phyloP scores from a whole-genome alignment of 2,113 vertebrate genomes.

The Epinephelus cyanopodus region DNA sequence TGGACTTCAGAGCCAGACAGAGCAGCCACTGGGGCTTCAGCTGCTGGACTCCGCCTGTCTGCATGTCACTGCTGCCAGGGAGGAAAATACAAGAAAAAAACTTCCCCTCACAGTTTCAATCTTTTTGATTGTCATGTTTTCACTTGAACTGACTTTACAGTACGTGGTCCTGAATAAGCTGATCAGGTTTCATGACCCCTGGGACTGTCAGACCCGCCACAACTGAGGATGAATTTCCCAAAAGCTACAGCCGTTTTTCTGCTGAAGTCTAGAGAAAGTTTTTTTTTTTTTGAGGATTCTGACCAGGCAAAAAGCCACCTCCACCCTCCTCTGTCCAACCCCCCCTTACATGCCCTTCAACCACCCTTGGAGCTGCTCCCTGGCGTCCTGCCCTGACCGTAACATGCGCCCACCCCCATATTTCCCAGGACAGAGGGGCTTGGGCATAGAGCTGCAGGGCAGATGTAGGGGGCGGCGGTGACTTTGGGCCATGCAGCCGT shows the following conservation, averaged over 20 bases:
- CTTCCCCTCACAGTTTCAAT: background rate
- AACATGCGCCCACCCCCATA: constrained; percentile 38
- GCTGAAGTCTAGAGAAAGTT: background rate
- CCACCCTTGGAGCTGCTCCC: constrained; percentile 33
- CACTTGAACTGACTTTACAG: constrained; percentile 33
- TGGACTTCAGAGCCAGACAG: constrained; percentile 42
- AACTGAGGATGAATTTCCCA: background rate
- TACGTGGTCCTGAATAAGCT: constrained; percentile 32
- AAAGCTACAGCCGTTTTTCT: constrained; percentile 3
- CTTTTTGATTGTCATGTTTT: constrained; percentile 56
- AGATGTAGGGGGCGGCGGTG: constrained; percentile 62
- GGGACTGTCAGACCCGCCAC: background rate
- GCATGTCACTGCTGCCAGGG: constrained; percentile 32
- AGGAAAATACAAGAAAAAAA: background rate
- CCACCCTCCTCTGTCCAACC: constrained; percentile 4
- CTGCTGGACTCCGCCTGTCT: constrained; percentile 35
- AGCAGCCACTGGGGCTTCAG: constrained; percentile 39
- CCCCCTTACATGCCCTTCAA: constrained; percentile 53
- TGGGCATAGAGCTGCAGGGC: constrained; percentile 49
- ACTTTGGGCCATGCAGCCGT: constrained; percentile 57
- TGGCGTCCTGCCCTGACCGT: constrained; percentile 41
- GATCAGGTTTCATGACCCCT: constrained; percentile 21
- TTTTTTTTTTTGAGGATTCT: constrained; percentile 2
- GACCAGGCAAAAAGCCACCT: background rate
- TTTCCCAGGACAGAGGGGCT: constrained; percentile 42